phyloP scores from a whole-genome alignment of 2,797 vertebrate species.

The Sebastes baramenuke region DNA sequence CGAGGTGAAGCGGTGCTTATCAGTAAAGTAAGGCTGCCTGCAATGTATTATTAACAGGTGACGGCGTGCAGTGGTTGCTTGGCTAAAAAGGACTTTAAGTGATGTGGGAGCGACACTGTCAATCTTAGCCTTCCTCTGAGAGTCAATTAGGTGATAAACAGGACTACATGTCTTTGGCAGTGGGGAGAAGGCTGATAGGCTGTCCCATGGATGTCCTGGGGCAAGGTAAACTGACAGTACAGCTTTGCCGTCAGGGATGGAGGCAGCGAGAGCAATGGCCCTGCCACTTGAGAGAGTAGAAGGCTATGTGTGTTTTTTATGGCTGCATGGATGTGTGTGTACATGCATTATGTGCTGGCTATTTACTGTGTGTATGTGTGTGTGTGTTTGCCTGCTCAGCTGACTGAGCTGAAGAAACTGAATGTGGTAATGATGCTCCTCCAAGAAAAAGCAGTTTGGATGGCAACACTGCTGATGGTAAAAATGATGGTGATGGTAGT shows the following conservation, averaged over 20 bases:
- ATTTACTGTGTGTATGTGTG: background rate
- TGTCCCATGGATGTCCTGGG: slow-evolving; percentile 86
- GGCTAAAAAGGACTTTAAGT: slow-evolving; percentile 79
- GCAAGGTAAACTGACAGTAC: slow-evolving; percentile 85
- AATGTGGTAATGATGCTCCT: slow-evolving; percentile 37
- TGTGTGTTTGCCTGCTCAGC: slow-evolving; percentile 18
- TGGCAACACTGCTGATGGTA: slow-evolving; percentile 1
- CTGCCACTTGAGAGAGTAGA: slow-evolving; percentile 59
- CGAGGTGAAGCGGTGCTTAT: slow-evolving; percentile 68
- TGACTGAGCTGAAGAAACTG: slow-evolving; percentile 28
- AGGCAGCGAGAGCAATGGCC: slow-evolving; percentile 73
- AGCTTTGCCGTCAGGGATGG: slow-evolving; percentile 76
- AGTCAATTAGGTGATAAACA: slow-evolving; percentile 92
- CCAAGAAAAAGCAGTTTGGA: slow-evolving; percentile 28
- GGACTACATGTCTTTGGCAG: slow-evolving; percentile 78
- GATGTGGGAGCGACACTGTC: slow-evolving; percentile 80
- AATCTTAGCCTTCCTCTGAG: slow-evolving; percentile 84
- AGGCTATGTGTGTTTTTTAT: slow-evolving; percentile 44
- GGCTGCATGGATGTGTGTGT: background rate
- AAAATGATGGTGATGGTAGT: slow-evolving; percentile 14
- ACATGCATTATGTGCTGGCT: slow-evolving; percentile 3
- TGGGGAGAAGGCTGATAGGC: slow-evolving; percentile 77
- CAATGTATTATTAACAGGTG: slow-evolving; percentile 83
- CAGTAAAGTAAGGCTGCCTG: slow-evolving; percentile 71
- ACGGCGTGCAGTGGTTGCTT: slow-evolving; percentile 69